Base-by-base conservation (phyloP, 92 coral and sea anemone genomes). In the Metridium senile region DNA sequence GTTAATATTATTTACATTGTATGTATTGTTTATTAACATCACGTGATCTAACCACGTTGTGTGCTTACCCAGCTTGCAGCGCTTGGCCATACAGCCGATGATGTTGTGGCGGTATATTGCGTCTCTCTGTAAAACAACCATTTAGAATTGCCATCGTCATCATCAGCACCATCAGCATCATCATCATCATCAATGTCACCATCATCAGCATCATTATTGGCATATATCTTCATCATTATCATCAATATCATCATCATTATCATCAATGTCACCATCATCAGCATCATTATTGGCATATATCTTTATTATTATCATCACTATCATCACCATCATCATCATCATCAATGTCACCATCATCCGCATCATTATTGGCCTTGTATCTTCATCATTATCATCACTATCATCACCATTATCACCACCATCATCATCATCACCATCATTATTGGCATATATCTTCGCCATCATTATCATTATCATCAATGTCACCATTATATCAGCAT, bases 81-180 rank as follows among this genome's bases (percentile, higher is more conserved):
- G 34, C 68, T 73, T 57, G 78, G 78, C 78, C 78, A 73, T 20
- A 73, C 78, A 73, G 67, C 32, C 22, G 23, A 57, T 21, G 78
- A 73, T 11, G 78, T 34, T 6, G 52, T 47, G 22, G 26, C 25
- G 7, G 27, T 11, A 35, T 20, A 73, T 26, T 29, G 25, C 11
- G 54, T 57, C 58, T 73, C 78, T 18, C 78, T 73, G 18, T 9
- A 47, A 22, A 1, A 66, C 29, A 20, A 26, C 26, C 17, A 66
- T 13, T 26, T 66, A 31, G 0, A 29, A 66, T 11, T 1, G 65
- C 2, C 61, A 54, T 17, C 52, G n/a, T n/a, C n/a, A n/a, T n/a
- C n/a, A n/a, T n/a, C n/a, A n/a, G n/a, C n/a, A n/a, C n/a, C n/a
- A n/a, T n/a, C n/a, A n/a, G n/a, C n/a, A 54, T 22, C 26, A 26